These are phyloP conservation scores for Clarias macrocephalus DNA, from an alignment of 2,113 vertebrate genomes.

Conservation along the genomic window DNA sequence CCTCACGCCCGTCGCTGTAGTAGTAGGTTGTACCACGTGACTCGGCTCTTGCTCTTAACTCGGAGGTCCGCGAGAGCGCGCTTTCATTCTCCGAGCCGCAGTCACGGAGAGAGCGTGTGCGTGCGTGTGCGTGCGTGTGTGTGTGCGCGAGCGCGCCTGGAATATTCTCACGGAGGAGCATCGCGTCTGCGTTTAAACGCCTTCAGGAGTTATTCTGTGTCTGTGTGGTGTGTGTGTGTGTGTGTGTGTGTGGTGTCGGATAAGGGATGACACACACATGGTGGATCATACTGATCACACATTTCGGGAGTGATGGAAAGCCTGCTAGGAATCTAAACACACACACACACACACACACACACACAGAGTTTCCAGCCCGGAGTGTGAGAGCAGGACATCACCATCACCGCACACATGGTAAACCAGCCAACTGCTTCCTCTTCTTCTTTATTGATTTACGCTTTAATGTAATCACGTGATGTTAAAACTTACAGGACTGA, in stretches of 20 bases:
- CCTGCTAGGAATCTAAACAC: neutral
- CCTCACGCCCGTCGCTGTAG: neutral
- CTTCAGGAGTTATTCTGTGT: neutral
- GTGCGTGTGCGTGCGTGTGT: neutral
- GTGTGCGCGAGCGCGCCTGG: constrained; percentile 2
- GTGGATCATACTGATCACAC: neutral
- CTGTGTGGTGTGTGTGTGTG: neutral
- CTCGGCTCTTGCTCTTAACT: neutral
- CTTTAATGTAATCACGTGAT: neutral
- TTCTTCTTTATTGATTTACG: neutral
- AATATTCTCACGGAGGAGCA: neutral
- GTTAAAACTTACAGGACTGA: neutral
- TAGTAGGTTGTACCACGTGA: constrained; percentile 21
- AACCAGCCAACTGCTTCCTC: neutral
- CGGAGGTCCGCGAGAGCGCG: neutral
- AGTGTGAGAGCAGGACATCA: constrained; percentile 4
- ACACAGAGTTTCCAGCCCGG: neutral
- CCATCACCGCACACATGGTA: constrained; percentile 11
- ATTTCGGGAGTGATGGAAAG: neutral
- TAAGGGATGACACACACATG: neutral
- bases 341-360: neutral
- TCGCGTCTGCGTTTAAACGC: neutral
- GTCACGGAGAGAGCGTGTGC: neutral
- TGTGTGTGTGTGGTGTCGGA: neutral
- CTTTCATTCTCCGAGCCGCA: neutral